A percentile compares a stretch with the other conserved stretches of the same genome.
These are phyloP conservation scores for Rugalucina vietnamica DNA, from an alignment of 2,888 invertebrate genomes.

Conservation along the genomic window DNA sequence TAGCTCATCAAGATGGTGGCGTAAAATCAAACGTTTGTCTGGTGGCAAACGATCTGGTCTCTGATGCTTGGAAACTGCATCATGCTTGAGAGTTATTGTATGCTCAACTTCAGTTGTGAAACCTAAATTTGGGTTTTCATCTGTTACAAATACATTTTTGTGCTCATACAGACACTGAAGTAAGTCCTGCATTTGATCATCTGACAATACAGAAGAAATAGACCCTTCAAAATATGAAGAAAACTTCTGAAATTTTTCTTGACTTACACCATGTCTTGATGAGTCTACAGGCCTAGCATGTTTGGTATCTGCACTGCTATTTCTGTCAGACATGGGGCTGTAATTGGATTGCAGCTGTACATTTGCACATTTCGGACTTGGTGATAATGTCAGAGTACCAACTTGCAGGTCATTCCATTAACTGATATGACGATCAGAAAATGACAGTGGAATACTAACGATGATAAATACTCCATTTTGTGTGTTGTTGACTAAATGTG, in stretches of 20 bases:
- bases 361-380: neutral
- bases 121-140: conserved; percentile 26
- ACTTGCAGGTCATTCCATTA: too few species aligned
- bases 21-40: conserved; percentile 22
- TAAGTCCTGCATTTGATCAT: neutral
- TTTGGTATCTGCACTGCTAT: neutral
- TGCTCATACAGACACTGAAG: conserved; percentile 14
- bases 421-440: too few species aligned
- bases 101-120: conserved; percentile 23
- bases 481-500: too few species aligned
- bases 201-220: neutral
- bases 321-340: neutral
- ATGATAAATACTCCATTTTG: too few species aligned
- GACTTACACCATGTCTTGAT: neutral
- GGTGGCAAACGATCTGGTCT: conserved; percentile 31
- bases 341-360: neutral
- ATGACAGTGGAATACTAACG: too few species aligned
- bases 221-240: neutral
- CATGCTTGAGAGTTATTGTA: conserved; percentile 23
- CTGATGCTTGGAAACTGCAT: conserved; percentile 33
- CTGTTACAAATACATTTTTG: conserved; percentile 19
- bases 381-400: too few species aligned
- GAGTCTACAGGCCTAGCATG: neutral
- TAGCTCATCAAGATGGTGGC: conserved; percentile 45
- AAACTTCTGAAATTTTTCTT: neutral